phyloP scores from a whole-genome alignment of 2,113 vertebrate genomes.

The Festucalex cinctus region DNA sequence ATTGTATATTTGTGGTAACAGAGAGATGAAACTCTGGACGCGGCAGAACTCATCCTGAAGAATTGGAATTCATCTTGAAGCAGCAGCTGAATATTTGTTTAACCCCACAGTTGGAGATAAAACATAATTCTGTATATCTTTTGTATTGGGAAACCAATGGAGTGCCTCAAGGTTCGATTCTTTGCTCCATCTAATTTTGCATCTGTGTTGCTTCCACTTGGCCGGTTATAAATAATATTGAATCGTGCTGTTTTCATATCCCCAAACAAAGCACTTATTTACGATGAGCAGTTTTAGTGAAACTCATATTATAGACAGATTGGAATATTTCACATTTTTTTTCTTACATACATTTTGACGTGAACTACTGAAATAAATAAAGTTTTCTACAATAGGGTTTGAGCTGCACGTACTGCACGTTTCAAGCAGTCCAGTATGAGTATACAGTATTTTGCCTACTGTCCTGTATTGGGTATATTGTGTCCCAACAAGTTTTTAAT shows the following conservation, averaged over 20 bases:
- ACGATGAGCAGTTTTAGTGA: too few species aligned
- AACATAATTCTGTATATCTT: not conserved
- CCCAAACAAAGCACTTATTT: not conserved
- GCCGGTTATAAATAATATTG: not conserved
- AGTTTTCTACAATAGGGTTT: not conserved
- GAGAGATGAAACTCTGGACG: slow-evolving; percentile 89
- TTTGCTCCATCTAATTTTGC: not conserved
- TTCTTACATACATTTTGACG: too few species aligned
- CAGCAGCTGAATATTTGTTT: slow-evolving; percentile 18
- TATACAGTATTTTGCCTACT: not conserved
- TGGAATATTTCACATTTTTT: too few species aligned
- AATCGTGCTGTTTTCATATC: not conserved
- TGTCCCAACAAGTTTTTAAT: not conserved
- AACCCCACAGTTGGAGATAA: not conserved
- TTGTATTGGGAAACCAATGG: not conserved
- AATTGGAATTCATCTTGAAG: slow-evolving; percentile 72
- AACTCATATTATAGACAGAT: too few species aligned
- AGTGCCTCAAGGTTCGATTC: not conserved
- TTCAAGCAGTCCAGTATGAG: not conserved
- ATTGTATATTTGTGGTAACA: slow-evolving; percentile 60
- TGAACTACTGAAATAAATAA: not conserved
- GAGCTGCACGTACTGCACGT: too few species aligned
- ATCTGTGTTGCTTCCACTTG: not conserved
- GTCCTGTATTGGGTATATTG: not conserved
- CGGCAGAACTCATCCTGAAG: slow-evolving; percentile 84